A percentile compares a stretch with the other conserved stretches of the same genome.
phyloP scores from a whole-genome alignment of 2,113 vertebrate genomes.

The Antechinus flavipes region DNA sequence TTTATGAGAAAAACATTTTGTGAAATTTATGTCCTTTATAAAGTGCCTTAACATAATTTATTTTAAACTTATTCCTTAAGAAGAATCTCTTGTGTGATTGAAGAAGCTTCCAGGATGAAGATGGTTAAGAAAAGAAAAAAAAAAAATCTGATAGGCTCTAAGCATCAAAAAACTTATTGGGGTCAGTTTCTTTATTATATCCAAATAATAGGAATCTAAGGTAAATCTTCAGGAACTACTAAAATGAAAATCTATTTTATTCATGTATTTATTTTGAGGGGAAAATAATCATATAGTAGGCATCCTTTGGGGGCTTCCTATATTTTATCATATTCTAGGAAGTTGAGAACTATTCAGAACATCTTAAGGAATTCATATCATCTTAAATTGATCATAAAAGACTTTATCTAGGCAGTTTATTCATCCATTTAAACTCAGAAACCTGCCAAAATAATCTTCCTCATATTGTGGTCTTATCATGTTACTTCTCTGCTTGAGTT shows the following conservation, averaged over 20 bases:
- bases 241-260: not conserved
- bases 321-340: not conserved
- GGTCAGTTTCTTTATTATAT: not conserved
- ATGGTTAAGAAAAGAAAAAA: not conserved
- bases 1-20: not conserved
- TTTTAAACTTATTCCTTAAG: not conserved
- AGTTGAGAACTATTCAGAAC: not conserved
- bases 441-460: not conserved
- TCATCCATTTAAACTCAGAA: not conserved
- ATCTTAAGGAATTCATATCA: not conserved
- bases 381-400: not conserved
- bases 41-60: not conserved
- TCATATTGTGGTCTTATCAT: not conserved
- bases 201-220: not conserved
- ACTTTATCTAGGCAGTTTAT: not conserved
- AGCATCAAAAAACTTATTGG: not conserved
- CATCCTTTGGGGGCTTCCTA: not conserved
- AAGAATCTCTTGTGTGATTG: not conserved
- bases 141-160: not conserved
- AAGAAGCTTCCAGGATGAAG: not conserved
- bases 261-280: not conserved
- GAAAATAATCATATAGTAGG: not conserved
- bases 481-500: not conserved
- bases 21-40: not conserved
- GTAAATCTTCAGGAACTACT: not conserved